Evolutionary conservation across 2,113 vertebrate species (phyloP).

Genomic region (Mugil cephalus): DNA sequence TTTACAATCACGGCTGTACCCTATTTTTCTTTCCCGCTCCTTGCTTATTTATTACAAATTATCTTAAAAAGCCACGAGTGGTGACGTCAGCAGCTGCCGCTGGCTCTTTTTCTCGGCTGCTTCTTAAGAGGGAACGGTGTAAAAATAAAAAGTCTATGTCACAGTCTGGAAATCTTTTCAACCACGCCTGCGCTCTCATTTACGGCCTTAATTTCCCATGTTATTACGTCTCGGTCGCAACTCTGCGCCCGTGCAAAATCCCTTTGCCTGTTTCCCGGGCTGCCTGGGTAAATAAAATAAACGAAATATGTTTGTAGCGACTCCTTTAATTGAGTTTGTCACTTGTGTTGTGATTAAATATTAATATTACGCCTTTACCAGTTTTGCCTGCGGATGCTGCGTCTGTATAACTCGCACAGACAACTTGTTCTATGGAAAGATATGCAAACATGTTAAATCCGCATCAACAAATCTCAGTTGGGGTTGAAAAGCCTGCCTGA

Average conservation of each 20-base stretch:
- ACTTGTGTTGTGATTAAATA: constrained; percentile 13
- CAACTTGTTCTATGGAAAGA: not conserved
- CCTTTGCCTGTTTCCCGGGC: constrained; percentile 15
- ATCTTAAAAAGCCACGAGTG: constrained; percentile 28
- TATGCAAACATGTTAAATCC: no score
- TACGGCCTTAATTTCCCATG: constrained; percentile 44
- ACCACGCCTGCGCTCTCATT: constrained; percentile 25
- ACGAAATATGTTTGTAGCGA: constrained; percentile 11
- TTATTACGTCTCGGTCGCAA: constrained; percentile 28
- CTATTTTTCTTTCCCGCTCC: no score
- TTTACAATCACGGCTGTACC: constrained; percentile 15
- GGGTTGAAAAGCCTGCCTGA: no score
- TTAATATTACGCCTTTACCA: constrained; percentile 18
- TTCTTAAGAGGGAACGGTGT: constrained; percentile 33
- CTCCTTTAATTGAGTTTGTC: constrained; percentile 1
- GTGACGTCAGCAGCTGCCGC: constrained; percentile 27
- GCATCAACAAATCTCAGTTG: no score
- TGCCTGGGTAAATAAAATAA: constrained; percentile 12
- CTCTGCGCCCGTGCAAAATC: constrained; percentile 17
- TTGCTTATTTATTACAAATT: constrained; percentile 31
- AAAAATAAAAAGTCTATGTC: constrained; percentile 36
- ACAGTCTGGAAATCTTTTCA: constrained; percentile 34
- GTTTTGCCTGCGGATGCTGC: not conserved
- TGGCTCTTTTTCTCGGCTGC: constrained; percentile 37
- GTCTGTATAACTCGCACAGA: not conserved